Evolutionary conservation across 2,113 vertebrate species (phyloP), one percentile per base, ranked within the genome.

Genomic region (Melanerpes formicivorus): DNA sequence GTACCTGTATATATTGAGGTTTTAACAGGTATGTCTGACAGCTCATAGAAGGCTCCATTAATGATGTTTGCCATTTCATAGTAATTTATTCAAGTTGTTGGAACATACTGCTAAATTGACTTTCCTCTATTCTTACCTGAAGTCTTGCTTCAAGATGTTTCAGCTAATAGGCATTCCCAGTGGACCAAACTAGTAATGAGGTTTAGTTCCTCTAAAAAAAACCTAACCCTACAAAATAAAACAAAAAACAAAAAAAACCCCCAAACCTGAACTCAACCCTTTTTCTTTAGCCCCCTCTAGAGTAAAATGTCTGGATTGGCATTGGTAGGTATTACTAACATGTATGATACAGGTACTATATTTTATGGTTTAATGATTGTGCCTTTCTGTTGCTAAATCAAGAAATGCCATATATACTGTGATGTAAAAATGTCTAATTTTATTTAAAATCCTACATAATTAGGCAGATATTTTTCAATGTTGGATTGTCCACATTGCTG

Each of bases 301-400:
- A 97, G 66, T 96, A 93, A 96, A 97, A 93, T 96, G 73, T 65
- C 72, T 96, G 84, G n/a, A 89, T 95, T 94, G 91, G 85, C 87
- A 88, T 8, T 93, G 71, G 67, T 95, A 87, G 81, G 21, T 70
- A 84, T 90, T 10, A 79, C 75, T 94, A 94, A 67, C 88, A 42
- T 50, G 80, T 44, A 87, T 84, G 54, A 96, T 97, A 96, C 96
- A 97, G 96, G 97, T 98, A 98, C 97, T 98, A 93, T 97, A 97
- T 97, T 93, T 97, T 93, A 97, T 87, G 90, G 96, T 94, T 97
- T 97, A 90, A 97, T 97, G 96, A 97, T 94, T 97, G 98, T 98
- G 98, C 98, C 98, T 98, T 98, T 98, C 82, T 95, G 97, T 98
- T 98, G 95, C 93, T 97, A 90, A 97, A 91, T 96, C 97, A 95